Conservation (phyloP, 2,113 vertebrate species). For the Xiphophorus couchianus region DNA sequence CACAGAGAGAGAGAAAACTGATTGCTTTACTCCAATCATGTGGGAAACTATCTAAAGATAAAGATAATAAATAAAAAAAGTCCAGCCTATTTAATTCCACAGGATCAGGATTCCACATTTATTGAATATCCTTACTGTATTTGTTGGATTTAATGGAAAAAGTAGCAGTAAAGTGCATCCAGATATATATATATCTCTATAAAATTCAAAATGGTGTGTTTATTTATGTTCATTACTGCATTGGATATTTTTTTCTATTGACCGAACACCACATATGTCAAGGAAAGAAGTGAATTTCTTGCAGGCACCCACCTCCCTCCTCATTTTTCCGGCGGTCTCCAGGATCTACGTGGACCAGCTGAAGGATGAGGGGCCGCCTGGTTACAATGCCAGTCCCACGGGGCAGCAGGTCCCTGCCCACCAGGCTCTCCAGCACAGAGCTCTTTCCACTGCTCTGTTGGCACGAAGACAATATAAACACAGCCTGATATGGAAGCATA, state of each 20-base stretch:
- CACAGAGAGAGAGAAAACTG: not conserved
- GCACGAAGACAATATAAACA: constrained; percentile 35
- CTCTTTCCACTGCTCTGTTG: constrained; percentile 98
- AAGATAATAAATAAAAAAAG: too few relatives aligned
- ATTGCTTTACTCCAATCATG: not conserved
- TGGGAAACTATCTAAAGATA: not conserved
- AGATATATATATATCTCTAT: too few relatives aligned
- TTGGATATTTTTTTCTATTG: not conserved
- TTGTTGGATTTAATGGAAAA: too few relatives aligned
- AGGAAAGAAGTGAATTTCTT: not conserved
- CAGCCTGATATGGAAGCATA: not conserved
- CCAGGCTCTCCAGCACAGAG: constrained; percentile 96
- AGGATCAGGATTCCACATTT: not conserved
- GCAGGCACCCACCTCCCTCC: constrained; percentile 84
- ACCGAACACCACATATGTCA: not conserved
- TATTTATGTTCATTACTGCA: too few relatives aligned
- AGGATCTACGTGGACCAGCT: constrained; percentile 91
- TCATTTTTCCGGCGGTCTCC: constrained; percentile 92
- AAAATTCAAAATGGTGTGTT: too few relatives aligned
- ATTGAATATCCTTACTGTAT: too few relatives aligned
- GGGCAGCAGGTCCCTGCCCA: constrained; percentile 94
- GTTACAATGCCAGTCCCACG: constrained; percentile 96
- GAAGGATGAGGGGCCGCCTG: constrained; percentile 94
- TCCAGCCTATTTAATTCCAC: too few relatives aligned
- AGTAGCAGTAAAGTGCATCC: too few relatives aligned